Percentiles rank a stretch among this genome's conserved stretches.
Evolutionary conservation across 2,113 vertebrate species (phyloP).

Genomic region (Brevimyrus niger): DNA sequence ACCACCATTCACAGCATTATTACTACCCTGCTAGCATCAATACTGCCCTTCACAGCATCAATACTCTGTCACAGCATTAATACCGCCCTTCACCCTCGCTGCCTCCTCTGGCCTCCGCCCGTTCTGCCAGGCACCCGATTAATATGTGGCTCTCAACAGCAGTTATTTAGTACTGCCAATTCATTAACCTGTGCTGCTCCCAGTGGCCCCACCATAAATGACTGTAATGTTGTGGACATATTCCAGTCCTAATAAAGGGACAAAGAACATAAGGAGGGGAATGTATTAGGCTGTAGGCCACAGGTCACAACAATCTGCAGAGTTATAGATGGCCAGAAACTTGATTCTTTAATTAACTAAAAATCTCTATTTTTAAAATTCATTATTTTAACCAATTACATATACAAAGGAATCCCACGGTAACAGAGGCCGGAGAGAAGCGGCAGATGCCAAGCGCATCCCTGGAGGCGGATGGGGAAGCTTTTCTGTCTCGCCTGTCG

Average conservation of each 20-base stretch:
- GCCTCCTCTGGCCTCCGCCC: slow-evolving; percentile 24
- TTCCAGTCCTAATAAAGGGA: slow-evolving; percentile 65
- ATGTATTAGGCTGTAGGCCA: slow-evolving; percentile 47
- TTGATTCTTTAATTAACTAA: not conserved
- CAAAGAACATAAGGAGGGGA: slow-evolving; percentile 63
- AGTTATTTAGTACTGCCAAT: slow-evolving; percentile 97
- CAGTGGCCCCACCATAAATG: slow-evolving; percentile 63
- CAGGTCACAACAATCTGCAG: slow-evolving; percentile 50
- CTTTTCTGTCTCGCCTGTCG: not conserved
- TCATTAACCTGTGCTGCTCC: slow-evolving; percentile 85
- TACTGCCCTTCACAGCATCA: not conserved
- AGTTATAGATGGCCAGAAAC: slow-evolving; percentile 9
- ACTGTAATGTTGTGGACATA: slow-evolving; percentile 64
- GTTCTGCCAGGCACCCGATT: slow-evolving; percentile 72
- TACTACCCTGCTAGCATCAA: not conserved
- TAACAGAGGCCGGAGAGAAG: not conserved
- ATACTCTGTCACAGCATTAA: not conserved
- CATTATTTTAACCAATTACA: not conserved
- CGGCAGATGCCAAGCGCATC: not conserved
- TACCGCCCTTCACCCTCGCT: slow-evolving; percentile 14
- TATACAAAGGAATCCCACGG: not conserved
- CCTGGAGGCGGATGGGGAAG: not conserved
- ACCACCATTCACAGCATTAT: not conserved
- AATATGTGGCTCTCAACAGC: slow-evolving; percentile 93
- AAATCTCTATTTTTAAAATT: not conserved